phyloP scores from a whole-genome alignment of 2,797 vertebrate genomes.

The Melanotaenia boesemani region DNA sequence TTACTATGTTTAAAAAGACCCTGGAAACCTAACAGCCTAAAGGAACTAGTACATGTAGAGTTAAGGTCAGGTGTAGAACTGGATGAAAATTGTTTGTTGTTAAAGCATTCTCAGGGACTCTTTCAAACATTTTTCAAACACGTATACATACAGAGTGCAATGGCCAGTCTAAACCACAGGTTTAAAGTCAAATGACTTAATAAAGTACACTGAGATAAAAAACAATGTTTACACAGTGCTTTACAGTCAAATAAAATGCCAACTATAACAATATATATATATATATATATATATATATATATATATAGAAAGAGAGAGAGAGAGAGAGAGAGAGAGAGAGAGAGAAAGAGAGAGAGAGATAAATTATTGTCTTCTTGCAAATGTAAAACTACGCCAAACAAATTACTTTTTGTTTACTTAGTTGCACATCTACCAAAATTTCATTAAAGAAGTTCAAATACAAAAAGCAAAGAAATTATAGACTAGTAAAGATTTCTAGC shows the following conservation, averaged over 20 bases:
- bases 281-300: too few species aligned
- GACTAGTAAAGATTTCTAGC: background rate
- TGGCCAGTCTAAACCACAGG: too few species aligned
- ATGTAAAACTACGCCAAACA: background rate
- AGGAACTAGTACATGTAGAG: background rate
- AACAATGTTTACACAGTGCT: too few species aligned
- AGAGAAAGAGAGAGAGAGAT: too few species aligned
- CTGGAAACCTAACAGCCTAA: background rate
- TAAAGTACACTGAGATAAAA: too few species aligned
- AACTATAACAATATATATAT: too few species aligned
- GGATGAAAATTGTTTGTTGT: background rate
- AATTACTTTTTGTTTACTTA: background rate
- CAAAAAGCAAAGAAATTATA: background rate
- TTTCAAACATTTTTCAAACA: background rate
- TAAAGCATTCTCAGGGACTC: background rate
- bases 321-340: too few species aligned
- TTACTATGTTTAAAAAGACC: background rate
- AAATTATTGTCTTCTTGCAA: too few species aligned
- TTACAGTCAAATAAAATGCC: too few species aligned
- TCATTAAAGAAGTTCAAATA: background rate
- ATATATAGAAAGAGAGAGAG: too few species aligned
- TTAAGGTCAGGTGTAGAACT: background rate
- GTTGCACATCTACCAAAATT: background rate
- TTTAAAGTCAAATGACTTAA: too few species aligned
- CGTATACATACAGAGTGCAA: too few species aligned